Evolutionary conservation across 1,140 invertebrate species (phyloP).

Genomic region (Dufourea novaeangliae): DNA sequence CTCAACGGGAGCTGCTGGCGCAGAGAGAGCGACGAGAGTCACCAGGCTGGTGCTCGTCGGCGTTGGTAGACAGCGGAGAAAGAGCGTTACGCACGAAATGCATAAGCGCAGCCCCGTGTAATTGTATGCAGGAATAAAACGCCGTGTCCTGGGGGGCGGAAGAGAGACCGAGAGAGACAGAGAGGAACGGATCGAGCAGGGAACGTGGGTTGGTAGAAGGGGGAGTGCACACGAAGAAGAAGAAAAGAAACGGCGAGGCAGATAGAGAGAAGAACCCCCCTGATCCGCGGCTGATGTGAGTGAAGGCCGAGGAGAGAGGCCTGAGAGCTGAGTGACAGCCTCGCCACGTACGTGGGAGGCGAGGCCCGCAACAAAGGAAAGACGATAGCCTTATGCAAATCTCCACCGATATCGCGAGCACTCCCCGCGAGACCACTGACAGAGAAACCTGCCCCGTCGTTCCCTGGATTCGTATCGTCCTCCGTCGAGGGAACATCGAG

Average conservation of each 20-base stretch:
- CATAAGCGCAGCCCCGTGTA: conserved; percentile 71
- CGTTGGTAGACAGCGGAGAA: conserved; percentile 13
- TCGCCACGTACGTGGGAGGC: conserved; percentile 78
- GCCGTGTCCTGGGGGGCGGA: conserved; percentile 48
- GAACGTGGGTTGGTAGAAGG: conserved; percentile 33
- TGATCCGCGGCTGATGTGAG: conserved; percentile 64
- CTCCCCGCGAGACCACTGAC: conserved; percentile 16
- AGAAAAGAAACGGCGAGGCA: conserved; percentile 18
- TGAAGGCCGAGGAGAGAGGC: conserved; percentile 68
- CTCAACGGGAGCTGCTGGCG: no score
- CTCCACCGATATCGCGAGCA: conserved; percentile 70
- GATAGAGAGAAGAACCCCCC: conserved; percentile 53
- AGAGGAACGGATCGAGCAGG: conserved; percentile 28
- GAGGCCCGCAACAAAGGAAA: conserved; percentile 69
- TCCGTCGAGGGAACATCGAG: no score
- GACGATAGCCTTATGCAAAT: conserved; percentile 79
- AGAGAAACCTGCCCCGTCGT: not conserved
- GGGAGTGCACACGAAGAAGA: conserved; percentile 38
- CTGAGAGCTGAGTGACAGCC: conserved; percentile 76
- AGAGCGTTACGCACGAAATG: conserved; percentile 70
- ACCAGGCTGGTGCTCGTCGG: not conserved
- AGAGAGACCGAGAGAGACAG: conserved; percentile 9
- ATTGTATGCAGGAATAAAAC: conserved; percentile 79
- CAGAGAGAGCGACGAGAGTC: not conserved
- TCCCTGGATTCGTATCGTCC: not conserved